A percentile compares a stretch with the other conserved stretches of the same genome.
These are phyloP conservation scores for Grammomys surdaster DNA, from an alignment of 2,113 vertebrate genomes.

Conservation along the genomic window DNA sequence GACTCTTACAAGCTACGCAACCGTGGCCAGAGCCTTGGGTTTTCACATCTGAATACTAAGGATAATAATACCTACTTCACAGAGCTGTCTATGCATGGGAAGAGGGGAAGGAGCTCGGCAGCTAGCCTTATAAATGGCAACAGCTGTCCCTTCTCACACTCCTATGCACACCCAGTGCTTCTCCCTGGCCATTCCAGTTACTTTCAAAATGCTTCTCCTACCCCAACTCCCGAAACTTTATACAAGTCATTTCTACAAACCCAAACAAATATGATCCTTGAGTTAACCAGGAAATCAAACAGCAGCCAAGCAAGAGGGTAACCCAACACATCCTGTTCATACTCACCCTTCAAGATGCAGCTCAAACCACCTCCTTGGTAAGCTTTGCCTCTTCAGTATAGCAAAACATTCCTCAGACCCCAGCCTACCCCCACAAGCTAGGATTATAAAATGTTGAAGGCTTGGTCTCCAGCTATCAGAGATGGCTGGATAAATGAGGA, in stretches of 20 bases:
- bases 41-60: slow-evolving; percentile 39
- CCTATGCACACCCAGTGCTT: neutral
- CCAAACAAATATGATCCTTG: neutral
- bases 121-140: neutral
- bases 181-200: neutral
- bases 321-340: neutral
- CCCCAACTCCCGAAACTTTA: neutral
- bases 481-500: neutral
- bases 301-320: neutral
- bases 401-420: neutral
- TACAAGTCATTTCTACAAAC: slow-evolving; percentile 4
- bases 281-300: neutral
- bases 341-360: neutral
- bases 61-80: slow-evolving; percentile 30
- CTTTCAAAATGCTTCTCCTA: slow-evolving; percentile 34
- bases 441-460: neutral
- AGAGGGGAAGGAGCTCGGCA: neutral
- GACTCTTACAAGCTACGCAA: neutral
- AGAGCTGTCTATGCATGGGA: neutral
- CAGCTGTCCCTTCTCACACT: neutral
- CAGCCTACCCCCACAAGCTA: neutral
- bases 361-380: neutral
- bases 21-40: neutral
- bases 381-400: neutral
- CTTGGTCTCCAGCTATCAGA: neutral